These are phyloP conservation scores for Falco biarmicus DNA, from an alignment of 2,797 vertebrate genomes.

Conservation along the genomic window DNA sequence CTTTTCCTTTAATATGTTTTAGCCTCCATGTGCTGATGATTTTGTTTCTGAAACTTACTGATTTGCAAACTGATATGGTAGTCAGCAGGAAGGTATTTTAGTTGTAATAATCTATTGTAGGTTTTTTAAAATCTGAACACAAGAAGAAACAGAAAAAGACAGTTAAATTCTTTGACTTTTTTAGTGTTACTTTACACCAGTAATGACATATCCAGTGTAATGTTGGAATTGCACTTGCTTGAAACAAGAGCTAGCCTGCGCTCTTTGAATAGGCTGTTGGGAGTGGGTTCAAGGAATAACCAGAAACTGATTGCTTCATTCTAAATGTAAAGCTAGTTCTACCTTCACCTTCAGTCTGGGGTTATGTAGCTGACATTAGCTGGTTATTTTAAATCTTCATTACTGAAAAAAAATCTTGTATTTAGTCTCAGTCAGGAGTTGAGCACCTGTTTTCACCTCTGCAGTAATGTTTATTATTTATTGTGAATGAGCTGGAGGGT, in stretches of 20 bases:
- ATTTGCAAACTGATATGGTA: background rate
- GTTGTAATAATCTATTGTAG: background rate
- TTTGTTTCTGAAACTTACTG: background rate
- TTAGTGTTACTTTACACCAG: background rate
- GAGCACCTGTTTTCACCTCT: background rate
- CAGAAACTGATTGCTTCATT: background rate
- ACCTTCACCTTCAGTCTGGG: background rate
- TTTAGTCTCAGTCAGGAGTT: background rate
- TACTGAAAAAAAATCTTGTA: background rate
- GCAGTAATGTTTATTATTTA: background rate
- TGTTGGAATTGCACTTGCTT: background rate
- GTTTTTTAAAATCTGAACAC: background rate
- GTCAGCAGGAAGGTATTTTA: background rate
- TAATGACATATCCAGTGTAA: background rate
- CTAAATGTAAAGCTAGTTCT: background rate
- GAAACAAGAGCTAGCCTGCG: background rate
- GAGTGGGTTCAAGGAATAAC: background rate
- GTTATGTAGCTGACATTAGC: background rate
- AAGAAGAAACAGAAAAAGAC: background rate
- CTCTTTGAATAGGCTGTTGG: background rate
- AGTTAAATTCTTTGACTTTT: background rate
- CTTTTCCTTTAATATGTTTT: background rate
- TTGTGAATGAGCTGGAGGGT: background rate
- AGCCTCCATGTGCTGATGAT: background rate
- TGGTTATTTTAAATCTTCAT: background rate